Percentiles rank a stretch among this genome's conserved stretches.
Evolutionary conservation across 2,797 vertebrate species (phyloP).

Genomic region (Cyclura pinguis): DNA sequence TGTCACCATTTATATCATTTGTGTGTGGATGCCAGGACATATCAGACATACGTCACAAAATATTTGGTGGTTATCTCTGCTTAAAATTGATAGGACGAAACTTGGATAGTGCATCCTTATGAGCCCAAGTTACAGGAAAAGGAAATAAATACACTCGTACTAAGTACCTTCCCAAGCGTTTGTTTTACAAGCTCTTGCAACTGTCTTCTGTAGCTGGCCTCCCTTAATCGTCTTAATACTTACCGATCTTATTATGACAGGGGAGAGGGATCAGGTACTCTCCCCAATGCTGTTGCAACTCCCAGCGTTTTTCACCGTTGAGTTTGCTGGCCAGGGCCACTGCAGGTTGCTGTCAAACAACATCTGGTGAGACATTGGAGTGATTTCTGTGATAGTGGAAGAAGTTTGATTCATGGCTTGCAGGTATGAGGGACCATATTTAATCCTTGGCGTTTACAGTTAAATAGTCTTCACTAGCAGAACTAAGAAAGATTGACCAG

Average conservation of each 20-base stretch:
- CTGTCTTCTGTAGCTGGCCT: neutral
- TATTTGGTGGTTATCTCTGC: neutral
- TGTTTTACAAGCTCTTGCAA: neutral
- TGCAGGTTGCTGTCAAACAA: too few relatives aligned
- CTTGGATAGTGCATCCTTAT: neutral
- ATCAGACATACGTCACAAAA: neutral
- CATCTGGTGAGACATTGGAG: too few relatives aligned
- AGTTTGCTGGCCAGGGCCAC: too few relatives aligned
- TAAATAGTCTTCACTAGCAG: neutral
- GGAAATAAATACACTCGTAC: neutral
- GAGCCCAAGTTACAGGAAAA: neutral
- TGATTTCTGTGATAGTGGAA: neutral
- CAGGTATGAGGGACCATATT: too few relatives aligned
- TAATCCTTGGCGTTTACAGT: neutral
- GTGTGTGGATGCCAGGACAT: neutral
- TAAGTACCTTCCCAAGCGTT: neutral
- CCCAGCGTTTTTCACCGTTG: too few relatives aligned
- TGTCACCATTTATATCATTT: neutral
- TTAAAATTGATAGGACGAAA: neutral
- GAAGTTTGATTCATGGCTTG: too few relatives aligned
- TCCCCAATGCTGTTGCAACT: too few relatives aligned
- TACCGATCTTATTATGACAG: neutral
- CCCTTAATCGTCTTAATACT: neutral
- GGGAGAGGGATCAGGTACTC: too few relatives aligned
- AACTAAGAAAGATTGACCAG: neutral